phyloP scores from a whole-genome alignment of 2,113 vertebrate species.

The Phoenicopterus ruber region DNA sequence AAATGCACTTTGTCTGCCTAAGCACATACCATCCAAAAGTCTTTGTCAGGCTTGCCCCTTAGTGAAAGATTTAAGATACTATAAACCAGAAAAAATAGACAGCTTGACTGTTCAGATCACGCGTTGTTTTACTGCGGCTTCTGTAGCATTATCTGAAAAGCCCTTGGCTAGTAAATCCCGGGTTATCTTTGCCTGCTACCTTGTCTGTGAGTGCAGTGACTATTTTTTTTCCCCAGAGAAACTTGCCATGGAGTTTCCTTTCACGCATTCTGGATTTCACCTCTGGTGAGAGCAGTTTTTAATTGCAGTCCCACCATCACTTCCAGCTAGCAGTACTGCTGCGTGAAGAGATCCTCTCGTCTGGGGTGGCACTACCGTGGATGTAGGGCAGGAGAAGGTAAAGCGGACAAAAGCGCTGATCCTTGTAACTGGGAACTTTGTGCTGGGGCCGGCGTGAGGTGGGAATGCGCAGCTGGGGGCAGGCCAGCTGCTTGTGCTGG shows the following conservation, averaged over 20 bases:
- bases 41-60: background rate
- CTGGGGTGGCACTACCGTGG: background rate
- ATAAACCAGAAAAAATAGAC: background rate
- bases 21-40: background rate
- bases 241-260: background rate
- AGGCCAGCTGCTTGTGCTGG: background rate
- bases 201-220: background rate
- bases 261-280: background rate
- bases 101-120: background rate
- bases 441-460: background rate
- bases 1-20: background rate
- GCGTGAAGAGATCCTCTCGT: background rate
- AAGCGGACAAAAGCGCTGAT: background rate
- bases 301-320: background rate
- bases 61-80: background rate
- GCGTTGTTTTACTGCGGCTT: background rate
- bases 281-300: background rate
- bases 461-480: background rate
- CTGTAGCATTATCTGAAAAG: background rate
- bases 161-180: background rate
- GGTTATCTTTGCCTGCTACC: background rate
- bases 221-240: background rate
- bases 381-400: background rate
- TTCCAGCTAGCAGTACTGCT: background rate
- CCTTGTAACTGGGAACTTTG: background rate